Percentiles rank a stretch among this genome's conserved stretches.
Evolutionary conservation across 2,113 vertebrate species (phyloP).

Genomic region (Epinephelus lanceolatus): DNA sequence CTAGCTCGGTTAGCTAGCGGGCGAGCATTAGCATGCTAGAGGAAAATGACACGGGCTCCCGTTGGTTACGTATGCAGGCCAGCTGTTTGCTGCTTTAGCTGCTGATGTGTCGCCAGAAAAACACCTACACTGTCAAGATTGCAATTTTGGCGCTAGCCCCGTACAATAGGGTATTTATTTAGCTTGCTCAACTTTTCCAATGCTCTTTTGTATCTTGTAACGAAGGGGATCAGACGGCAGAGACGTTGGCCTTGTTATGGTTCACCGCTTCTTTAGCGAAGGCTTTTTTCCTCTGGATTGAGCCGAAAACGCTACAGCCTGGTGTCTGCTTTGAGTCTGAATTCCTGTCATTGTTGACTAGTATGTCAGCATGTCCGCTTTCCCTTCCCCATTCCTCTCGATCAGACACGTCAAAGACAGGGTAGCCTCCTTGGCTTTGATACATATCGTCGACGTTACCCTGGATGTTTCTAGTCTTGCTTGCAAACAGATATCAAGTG

Average conservation of each 20-base stretch:
- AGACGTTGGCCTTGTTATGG: conserved; percentile 32
- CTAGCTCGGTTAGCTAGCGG: conserved; percentile 61
- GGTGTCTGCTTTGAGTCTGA: conserved; percentile 14
- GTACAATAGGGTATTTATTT: neutral
- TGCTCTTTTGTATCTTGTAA: neutral
- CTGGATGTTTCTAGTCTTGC: neutral
- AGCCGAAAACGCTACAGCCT: neutral
- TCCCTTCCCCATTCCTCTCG: conserved; percentile 7
- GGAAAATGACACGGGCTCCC: conserved; percentile 63
- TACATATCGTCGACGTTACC: neutral
- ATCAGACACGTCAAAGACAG: neutral
- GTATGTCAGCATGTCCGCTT: neutral
- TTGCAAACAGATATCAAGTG: neutral
- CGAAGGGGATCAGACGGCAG: neutral
- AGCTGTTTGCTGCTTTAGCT: conserved; percentile 75
- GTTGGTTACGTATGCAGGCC: conserved; percentile 77
- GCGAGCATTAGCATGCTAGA: conserved; percentile 51
- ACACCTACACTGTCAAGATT: neutral
- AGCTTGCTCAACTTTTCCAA: neutral
- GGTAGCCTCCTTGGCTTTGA: neutral
- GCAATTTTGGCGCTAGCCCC: neutral
- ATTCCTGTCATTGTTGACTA: conserved; percentile 58
- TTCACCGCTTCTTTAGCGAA: conserved; percentile 2
- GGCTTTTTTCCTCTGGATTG: conserved; percentile 1
- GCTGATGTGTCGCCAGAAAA: conserved; percentile 51